These are phyloP conservation scores for Cactoblastis cactorum DNA, from an alignment of 2,888 invertebrate genomes.

Conservation along the genomic window DNA sequence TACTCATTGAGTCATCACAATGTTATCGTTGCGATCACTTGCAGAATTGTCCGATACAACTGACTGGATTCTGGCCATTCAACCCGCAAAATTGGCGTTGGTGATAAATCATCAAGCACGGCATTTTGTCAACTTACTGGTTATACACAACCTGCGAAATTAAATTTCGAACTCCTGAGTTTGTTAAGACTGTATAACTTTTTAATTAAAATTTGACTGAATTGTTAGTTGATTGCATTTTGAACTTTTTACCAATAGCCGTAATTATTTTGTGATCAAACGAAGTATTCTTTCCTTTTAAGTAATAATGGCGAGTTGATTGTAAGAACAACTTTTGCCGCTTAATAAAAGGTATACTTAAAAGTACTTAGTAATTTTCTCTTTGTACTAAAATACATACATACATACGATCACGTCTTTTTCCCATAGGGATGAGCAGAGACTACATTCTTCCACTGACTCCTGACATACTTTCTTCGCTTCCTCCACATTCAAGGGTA, in stretches of 20 bases:
- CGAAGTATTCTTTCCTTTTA: too few relatives aligned
- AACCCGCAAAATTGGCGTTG: slow-evolving; percentile 37
- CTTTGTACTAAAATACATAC: too few relatives aligned
- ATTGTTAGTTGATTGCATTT: slow-evolving; percentile 3
- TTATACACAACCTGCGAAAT: slow-evolving; percentile 21
- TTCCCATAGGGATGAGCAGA: too few relatives aligned
- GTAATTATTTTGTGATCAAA: too few relatives aligned
- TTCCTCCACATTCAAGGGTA: too few relatives aligned
- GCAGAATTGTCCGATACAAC: not conserved
- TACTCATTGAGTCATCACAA: not conserved
- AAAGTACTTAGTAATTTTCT: too few relatives aligned
- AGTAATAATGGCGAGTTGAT: too few relatives aligned
- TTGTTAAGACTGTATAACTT: not conserved
- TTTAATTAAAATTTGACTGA: slow-evolving; percentile 34
- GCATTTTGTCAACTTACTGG: slow-evolving; percentile 55
- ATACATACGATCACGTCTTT: too few relatives aligned
- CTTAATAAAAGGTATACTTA: too few relatives aligned
- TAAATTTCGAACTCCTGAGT: not conserved
- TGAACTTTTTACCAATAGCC: not conserved
- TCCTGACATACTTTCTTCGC: too few relatives aligned
- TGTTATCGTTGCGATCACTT: slow-evolving; percentile 1
- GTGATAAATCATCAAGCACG: slow-evolving; percentile 58
- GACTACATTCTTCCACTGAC: too few relatives aligned
- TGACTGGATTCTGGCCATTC: slow-evolving; percentile 41
- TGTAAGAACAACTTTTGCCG: too few relatives aligned